Percentiles rank a stretch among this genome's conserved stretches.
These are phyloP conservation scores for Typhlichthys eigenmanni DNA, from an alignment of 2,797 vertebrate genomes.

Conservation along the genomic window DNA sequence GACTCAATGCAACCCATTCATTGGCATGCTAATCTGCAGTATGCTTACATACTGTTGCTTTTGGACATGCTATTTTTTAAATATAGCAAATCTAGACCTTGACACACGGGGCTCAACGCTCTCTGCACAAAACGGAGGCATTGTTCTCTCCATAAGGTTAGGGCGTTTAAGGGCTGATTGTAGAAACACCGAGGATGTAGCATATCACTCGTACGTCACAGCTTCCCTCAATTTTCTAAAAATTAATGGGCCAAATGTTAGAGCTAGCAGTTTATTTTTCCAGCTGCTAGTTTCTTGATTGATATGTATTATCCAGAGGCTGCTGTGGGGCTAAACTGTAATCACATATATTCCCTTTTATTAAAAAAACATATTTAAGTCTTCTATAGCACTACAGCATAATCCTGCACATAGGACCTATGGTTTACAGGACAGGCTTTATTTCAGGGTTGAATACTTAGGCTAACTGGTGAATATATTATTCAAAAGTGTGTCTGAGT, in stretches of 20 bases:
- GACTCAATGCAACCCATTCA: too few species aligned
- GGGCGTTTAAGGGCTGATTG: too few species aligned
- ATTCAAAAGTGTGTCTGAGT: too few species aligned
- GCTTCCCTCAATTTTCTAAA: neutral
- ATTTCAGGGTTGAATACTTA: too few species aligned
- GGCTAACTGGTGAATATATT: too few species aligned
- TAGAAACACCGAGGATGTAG: constrained; percentile 5
- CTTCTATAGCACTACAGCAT: neutral
- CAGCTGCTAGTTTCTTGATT: neutral
- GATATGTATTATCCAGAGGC: neutral
- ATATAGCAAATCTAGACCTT: constrained; percentile 20
- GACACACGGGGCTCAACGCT: constrained; percentile 32
- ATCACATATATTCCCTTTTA: neutral
- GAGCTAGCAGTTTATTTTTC: neutral
- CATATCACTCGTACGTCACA: neutral
- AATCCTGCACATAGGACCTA: too few species aligned
- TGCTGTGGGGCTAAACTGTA: neutral
- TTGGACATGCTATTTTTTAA: neutral
- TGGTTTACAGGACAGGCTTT: too few species aligned
- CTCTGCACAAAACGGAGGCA: constrained; percentile 11
- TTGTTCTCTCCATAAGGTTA: constrained; percentile 30
- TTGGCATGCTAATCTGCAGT: too few species aligned
- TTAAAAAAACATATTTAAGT: neutral
- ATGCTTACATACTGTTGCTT: neutral
- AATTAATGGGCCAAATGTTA: neutral